These are phyloP conservation scores for Mesorhabditis spiculigera DNA, from an alignment of 2,888 invertebrate genomes.

Conservation along the genomic window DNA sequence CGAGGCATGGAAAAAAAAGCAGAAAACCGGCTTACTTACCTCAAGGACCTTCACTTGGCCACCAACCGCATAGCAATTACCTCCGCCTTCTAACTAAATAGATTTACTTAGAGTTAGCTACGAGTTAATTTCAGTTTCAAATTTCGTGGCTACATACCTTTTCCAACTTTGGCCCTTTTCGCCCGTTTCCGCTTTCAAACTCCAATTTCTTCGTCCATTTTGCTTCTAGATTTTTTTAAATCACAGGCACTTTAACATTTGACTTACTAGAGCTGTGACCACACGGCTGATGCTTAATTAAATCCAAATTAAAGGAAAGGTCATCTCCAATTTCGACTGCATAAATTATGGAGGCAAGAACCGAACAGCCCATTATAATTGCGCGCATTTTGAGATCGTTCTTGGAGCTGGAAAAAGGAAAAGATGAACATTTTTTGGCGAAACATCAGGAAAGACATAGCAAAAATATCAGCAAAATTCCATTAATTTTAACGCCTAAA, in stretches of 20 bases:
- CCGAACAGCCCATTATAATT: no score
- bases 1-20: not conserved
- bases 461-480: no score
- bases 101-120: no score
- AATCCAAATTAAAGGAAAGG: conserved; percentile 46
- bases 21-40: conserved; percentile 15
- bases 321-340: conserved; percentile 45
- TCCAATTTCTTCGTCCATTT: conserved; percentile 55
- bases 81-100: conserved; percentile 11
- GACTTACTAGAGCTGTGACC: conserved; percentile 28
- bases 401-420: no score
- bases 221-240: conserved; percentile 20
- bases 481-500: not conserved
- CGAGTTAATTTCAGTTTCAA: no score
- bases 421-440: no score
- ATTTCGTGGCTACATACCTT: conserved; percentile 10
- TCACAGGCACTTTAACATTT: not conserved
- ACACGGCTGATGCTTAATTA: conserved; percentile 57
- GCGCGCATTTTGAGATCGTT: no score
- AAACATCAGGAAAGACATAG: no score
- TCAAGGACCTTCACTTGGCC: conserved; percentile 51
- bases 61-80: conserved; percentile 45
- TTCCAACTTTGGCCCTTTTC: conserved; percentile 48
- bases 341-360: not conserved
- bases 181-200: conserved; percentile 51